These are phyloP conservation scores for Merodon equestris DNA, from an alignment of 2,888 invertebrate genomes.

Conservation along the genomic window DNA sequence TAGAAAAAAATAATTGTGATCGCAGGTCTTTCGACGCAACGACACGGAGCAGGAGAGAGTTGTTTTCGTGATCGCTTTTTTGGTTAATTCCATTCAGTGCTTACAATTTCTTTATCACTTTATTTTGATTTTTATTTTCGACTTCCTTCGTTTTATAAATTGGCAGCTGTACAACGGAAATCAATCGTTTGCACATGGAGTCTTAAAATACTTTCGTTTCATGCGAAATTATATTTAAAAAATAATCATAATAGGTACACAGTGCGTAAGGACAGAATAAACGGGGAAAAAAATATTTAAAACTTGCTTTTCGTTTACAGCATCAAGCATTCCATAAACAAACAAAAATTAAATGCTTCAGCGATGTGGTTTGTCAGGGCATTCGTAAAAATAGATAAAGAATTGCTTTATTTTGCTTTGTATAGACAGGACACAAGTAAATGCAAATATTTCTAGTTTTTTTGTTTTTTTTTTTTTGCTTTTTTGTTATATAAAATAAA, in stretches of 20 bases:
- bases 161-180: slow-evolving; percentile 20
- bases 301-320: slow-evolving; percentile 11
- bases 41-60: no score
- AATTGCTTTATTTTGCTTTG: neutral
- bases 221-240: slow-evolving; percentile 6
- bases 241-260: no score
- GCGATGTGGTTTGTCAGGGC: slow-evolving; percentile 28
- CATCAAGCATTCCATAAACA: slow-evolving; percentile 11
- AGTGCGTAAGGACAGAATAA: no score
- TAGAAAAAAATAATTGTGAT: slow-evolving; percentile 3
- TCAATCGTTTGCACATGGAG: neutral
- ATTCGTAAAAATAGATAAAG: slow-evolving; percentile 1
- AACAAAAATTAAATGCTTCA: slow-evolving; percentile 39
- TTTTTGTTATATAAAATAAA: slow-evolving; percentile 36
- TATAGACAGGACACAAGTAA: slow-evolving; percentile 24
- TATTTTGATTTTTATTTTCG: slow-evolving; percentile 16
- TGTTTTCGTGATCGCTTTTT: neutral
- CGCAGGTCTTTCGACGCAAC: no score
- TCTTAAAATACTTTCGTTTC: neutral
- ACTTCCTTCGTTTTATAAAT: slow-evolving; percentile 45
- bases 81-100: slow-evolving; percentile 42
- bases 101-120: slow-evolving; percentile 5
- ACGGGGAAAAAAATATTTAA: neutral
- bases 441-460: slow-evolving; percentile 35
- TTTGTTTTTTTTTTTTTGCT: no score